These are phyloP conservation scores for Anarrhichthys ocellatus DNA, from an alignment of 2,113 vertebrate species.

Conservation along the genomic window DNA sequence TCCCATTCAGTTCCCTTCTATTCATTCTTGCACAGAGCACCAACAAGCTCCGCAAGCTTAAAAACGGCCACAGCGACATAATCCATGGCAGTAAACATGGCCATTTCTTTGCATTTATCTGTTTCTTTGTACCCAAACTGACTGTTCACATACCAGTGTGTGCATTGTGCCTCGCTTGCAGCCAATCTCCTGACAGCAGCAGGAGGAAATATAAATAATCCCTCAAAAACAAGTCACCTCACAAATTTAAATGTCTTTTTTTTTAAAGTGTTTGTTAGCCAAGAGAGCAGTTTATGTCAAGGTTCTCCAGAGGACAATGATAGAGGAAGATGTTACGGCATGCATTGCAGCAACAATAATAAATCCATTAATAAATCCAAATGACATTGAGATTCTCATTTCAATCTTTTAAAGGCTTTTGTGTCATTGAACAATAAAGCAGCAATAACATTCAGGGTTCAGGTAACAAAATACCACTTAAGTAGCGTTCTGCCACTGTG, in stretches of 20 bases:
- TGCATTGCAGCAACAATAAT: not conserved
- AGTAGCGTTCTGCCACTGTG: not conserved
- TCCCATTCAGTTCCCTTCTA: not conserved
- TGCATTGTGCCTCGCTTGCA: not conserved
- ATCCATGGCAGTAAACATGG: not conserved
- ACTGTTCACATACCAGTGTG: not conserved
- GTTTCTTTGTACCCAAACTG: not conserved
- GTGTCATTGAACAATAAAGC: conserved; percentile 3
- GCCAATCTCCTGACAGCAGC: not conserved
- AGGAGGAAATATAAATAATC: not conserved
- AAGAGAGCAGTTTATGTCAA: not conserved
- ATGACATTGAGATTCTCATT: not conserved
- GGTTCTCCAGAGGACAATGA: not conserved
- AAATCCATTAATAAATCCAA: not conserved
- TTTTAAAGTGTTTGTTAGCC: not conserved
- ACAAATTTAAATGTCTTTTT: not conserved
- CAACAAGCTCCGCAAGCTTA: not conserved
- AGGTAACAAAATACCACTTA: conserved; percentile 10
- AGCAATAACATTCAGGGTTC: not conserved
- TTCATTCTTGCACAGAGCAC: not conserved
- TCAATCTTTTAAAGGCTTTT: not conserved
- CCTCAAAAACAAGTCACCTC: not conserved
- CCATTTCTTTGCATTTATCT: not conserved
- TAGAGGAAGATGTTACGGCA: not conserved
- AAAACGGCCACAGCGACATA: not conserved